Conservation (phyloP, 2,797 vertebrate species). For the Nannoperca obscura region DNA sequence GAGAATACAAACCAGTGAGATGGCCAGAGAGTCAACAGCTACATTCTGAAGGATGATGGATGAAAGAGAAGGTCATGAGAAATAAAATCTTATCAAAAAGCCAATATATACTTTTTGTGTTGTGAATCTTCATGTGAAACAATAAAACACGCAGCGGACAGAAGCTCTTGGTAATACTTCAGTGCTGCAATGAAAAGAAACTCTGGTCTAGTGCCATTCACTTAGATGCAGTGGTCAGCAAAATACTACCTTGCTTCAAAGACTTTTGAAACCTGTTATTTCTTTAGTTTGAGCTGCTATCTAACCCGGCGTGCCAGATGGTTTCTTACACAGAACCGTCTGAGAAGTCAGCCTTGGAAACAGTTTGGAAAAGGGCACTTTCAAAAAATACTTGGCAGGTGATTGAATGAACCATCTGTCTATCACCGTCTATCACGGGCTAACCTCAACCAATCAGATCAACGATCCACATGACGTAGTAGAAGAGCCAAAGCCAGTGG, state of each 20-base stretch:
- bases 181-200: slow-evolving; percentile 32
- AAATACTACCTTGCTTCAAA: slow-evolving; percentile 13
- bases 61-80: slow-evolving; percentile 2
- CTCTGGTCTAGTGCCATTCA: slow-evolving; percentile 5
- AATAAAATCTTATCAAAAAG: slow-evolving; percentile 18
- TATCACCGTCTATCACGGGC: too few species aligned
- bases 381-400: too few species aligned
- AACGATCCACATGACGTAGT: too few species aligned
- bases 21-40: slow-evolving; percentile 1
- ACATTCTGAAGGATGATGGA: neutral
- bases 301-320: too few species aligned
- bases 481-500: too few species aligned
- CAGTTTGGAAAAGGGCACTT: too few species aligned
- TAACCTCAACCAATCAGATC: too few species aligned
- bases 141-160: slow-evolving; percentile 11
- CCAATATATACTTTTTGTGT: slow-evolving; percentile 1
- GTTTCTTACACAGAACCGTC: too few species aligned
- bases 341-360: too few species aligned
- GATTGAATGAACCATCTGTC: too few species aligned
- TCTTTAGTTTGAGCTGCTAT: neutral
- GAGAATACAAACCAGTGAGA: slow-evolving; percentile 9
- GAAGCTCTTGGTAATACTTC: slow-evolving; percentile 15
- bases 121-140: slow-evolving; percentile 4
- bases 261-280: slow-evolving; percentile 23
- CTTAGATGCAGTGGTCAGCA: slow-evolving; percentile 11